These are phyloP conservation scores for Eledone cirrhosa DNA, from an alignment of 2,888 invertebrate species.

Conservation along the genomic window DNA sequence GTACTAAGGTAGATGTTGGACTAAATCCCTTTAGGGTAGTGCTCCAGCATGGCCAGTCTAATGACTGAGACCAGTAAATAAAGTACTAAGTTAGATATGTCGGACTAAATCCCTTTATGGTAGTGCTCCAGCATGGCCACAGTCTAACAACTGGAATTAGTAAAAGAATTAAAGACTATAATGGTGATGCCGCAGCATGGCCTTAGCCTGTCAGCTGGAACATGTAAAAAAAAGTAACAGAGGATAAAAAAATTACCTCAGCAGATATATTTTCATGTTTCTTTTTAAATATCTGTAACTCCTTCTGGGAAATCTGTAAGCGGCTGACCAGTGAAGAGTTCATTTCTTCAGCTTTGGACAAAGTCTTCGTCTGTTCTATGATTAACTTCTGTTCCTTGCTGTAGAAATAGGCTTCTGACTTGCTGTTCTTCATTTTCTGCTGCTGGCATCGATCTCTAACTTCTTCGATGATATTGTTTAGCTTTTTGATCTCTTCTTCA, in stretches of 20 bases:
- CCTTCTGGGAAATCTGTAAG: neutral
- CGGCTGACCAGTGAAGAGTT: neutral
- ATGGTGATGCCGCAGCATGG: too few species aligned
- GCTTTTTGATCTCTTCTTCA: neutral
- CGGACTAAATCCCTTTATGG: too few species aligned
- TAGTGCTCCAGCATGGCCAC: too few species aligned
- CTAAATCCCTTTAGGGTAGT: too few species aligned
- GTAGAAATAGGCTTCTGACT: neutral
- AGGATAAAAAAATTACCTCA: neutral
- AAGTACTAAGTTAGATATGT: too few species aligned
- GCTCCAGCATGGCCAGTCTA: too few species aligned
- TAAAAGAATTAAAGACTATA: too few species aligned
- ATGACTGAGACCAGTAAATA: too few species aligned
- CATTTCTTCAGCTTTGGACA: conserved; percentile 20
- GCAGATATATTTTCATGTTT: neutral
- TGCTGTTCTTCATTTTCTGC: neutral
- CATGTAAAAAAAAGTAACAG: neutral
- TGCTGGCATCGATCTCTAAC: neutral
- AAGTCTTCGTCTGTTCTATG: neutral
- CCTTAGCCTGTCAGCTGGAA: too few species aligned
- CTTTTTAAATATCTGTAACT: neutral
- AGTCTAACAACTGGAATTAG: too few species aligned
- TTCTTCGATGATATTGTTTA: neutral
- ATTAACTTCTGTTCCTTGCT: neutral
- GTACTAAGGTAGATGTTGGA: too few species aligned